These are phyloP conservation scores for Reticulitermes lucifugus DNA, from an alignment of 2,888 invertebrate species.

Conservation along the genomic window DNA sequence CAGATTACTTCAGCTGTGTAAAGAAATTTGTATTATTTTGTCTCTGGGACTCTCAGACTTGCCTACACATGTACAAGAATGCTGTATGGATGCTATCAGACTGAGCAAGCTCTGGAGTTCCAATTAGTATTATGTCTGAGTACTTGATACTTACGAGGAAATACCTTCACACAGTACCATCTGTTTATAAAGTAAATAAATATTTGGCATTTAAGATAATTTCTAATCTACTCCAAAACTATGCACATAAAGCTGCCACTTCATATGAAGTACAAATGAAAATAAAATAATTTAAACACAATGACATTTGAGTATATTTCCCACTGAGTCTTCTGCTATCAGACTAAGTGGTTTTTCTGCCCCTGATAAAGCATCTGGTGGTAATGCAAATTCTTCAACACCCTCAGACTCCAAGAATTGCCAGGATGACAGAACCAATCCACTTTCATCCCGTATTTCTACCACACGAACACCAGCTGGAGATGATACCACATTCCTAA, in stretches of 20 bases:
- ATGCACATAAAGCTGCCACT: background rate
- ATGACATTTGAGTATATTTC: slow-evolving; percentile 72
- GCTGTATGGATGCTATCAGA: no score
- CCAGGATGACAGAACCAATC: slow-evolving; percentile 73
- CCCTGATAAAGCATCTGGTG: slow-evolving; percentile 59
- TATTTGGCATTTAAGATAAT: background rate
- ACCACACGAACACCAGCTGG: slow-evolving; percentile 74
- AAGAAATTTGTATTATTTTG: no score
- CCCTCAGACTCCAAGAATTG: slow-evolving; percentile 63
- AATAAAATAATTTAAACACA: background rate
- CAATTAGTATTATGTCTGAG: background rate
- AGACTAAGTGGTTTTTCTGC: slow-evolving; percentile 64
- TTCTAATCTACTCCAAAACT: background rate
- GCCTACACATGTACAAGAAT: no score
- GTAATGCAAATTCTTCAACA: slow-evolving; percentile 52
- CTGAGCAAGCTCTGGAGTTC: background rate
- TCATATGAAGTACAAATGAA: background rate
- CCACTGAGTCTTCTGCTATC: slow-evolving; percentile 75
- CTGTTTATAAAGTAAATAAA: background rate
- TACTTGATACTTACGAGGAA: background rate
- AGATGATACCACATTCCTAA: slow-evolving; percentile 71
- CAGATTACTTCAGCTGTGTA: no score
- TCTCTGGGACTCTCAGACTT: no score
- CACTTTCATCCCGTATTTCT: slow-evolving; percentile 73
- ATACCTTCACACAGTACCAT: background rate